Base-by-base conservation (phyloP, 2,888 invertebrate species). In the Cordilura impudica region DNA sequence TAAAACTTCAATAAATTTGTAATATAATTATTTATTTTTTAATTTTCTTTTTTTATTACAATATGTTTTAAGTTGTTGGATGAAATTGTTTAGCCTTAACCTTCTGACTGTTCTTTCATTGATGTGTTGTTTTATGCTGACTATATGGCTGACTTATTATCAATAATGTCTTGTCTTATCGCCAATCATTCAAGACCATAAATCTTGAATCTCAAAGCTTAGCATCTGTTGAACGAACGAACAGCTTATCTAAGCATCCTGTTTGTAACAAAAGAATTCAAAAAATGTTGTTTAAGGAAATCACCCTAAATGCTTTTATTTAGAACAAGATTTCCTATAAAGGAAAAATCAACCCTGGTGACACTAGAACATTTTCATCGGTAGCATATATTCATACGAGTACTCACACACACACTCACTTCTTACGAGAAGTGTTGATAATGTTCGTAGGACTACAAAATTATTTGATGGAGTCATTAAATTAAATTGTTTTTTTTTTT, bases 181-280 rank as follows among this genome's bases (percentile, higher is more conserved):
- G 31, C 51, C 69, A 58, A 69, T 72, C 65, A 73, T 69, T 65
- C 63, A 69, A 63, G 49, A 58, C 63, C 73, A 73, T 73, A 73
- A 78, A 69, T 78, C 67, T 63, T 58, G 4, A 19, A 51, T 53
- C 19, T 43, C 45, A 60, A 45, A 31, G 45, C 51, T 63, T 39
- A 69, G 65, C 69, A 73, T 73, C 69, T 75, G 78, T 74, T 74
- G 74, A 79, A n/a, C n/a, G n/a, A n/a, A 43, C 26, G 69, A n/a
- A 73, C 10, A 63, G 35, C 72, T 58, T 73, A 66, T 58, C 65
- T 45, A 43, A 58, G 16, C 12, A 67, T 63, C 56, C 29, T 29
- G 76, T 29, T 12, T 53, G 16, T 19, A 61, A 61, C 53, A 71
- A 61, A 14, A 43, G 26, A 39, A 26, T 14, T 18, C 18, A 45